Percentiles rank a stretch among this genome's conserved stretches.
Evolutionary conservation across 2,797 vertebrate species (phyloP).

Genomic region (Cephalopachus bancanus): DNA sequence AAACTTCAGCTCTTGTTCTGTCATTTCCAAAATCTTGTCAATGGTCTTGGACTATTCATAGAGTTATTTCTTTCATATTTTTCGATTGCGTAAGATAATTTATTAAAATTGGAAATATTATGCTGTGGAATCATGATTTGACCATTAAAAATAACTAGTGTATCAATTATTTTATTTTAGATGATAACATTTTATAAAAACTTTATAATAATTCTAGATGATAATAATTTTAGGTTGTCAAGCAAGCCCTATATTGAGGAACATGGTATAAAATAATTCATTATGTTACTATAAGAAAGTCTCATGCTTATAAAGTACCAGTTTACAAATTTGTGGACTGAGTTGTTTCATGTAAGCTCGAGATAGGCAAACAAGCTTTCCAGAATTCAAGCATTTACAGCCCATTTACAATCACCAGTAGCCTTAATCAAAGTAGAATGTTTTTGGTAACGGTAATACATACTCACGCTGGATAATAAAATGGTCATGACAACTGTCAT

Average conservation of each 20-base stretch:
- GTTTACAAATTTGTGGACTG: background rate
- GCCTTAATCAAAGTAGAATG: background rate
- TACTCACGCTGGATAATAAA: background rate
- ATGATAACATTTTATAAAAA: too few species aligned
- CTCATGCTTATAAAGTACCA: background rate
- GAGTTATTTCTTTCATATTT: background rate
- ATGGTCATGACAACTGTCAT: background rate
- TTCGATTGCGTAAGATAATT: background rate
- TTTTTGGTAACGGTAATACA: background rate
- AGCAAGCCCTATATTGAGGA: background rate
- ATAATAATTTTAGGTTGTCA: background rate
- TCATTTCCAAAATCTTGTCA: background rate
- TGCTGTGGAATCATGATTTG: conserved; percentile 10
- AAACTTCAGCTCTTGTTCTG: background rate
- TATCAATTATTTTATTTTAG: background rate
- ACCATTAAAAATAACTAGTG: background rate
- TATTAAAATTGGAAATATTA: conserved; percentile 2
- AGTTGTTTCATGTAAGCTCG: background rate
- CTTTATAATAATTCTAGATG: too few species aligned
- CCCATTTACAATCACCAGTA: background rate
- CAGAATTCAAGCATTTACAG: background rate
- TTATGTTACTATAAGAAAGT: background rate
- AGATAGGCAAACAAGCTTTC: background rate
- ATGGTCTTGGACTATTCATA: background rate
- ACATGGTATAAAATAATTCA: background rate